Percentiles rank a stretch among this genome's conserved stretches.
Conservation (phyloP, 2,113 vertebrate species). For the Notechis scutatus region DNA sequence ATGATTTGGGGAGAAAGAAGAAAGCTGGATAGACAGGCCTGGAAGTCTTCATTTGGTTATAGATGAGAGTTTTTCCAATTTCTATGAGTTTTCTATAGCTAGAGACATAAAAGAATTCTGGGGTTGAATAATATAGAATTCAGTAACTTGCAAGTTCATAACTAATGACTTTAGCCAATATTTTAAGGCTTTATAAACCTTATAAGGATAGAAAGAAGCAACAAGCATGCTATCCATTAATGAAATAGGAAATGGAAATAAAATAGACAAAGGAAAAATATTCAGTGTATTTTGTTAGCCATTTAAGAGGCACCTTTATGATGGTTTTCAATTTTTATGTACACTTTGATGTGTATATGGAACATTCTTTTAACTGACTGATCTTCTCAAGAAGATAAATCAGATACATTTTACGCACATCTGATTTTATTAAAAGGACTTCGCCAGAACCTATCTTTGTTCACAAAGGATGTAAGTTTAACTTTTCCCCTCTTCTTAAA, state of each 20-base stretch:
- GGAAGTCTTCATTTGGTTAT: background rate
- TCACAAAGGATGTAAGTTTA: constrained; percentile 61
- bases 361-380: constrained; percentile 59
- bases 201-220: constrained; percentile 2
- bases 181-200: background rate
- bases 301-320: constrained; percentile 30
- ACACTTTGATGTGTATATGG: constrained; percentile 45
- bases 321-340: constrained; percentile 28
- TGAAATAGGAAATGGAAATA: constrained; percentile 28
- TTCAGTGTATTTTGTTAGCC: constrained; percentile 22
- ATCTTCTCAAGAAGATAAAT: constrained; percentile 59
- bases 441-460: constrained; percentile 58
- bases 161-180: constrained; percentile 12
- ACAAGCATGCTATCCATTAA: constrained; percentile 25
- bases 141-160: constrained; percentile 5
- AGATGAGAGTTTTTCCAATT: background rate
- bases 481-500: constrained; percentile 58
- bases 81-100: background rate
- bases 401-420: constrained; percentile 53
- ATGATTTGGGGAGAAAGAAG: background rate
- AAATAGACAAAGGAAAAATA: constrained; percentile 10
- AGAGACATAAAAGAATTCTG: background rate
- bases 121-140: background rate
- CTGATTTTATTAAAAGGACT: constrained; percentile 55
- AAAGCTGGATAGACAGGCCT: background rate